Evolutionary conservation across 2,888 invertebrate genomes (phyloP), one percentile per base, ranked within the genome.

Genomic region (Ariolimax columbianus): DNA sequence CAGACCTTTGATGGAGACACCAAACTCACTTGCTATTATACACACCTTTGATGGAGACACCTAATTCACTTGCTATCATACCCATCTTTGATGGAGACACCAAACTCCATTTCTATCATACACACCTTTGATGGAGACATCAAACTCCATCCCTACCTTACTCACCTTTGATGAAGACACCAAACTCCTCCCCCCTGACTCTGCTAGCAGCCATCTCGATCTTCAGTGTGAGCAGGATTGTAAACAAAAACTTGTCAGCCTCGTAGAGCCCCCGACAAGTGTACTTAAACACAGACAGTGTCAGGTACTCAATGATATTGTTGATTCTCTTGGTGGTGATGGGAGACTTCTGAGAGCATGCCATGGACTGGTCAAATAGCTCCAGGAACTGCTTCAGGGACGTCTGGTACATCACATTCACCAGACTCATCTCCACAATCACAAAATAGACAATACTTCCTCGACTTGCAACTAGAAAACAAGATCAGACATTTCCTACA

Each of bases 391-490:
- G 98, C 92, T 97, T 97, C 79, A 99, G 95, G 0, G 98, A 98
- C 90, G 98, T 98, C 94, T 99, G 99, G 93, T 99, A 99, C 98
- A 99, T 99, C 17, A 96, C 96, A 93, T 98, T 98, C 0, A 99
- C 98, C 92, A 97, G 97, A 91, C 97, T 97, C 98, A 99, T 98
- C 95, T 99, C 98, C 0, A 98, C 98, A 87, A 99, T 98, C 68
- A 99, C 95, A 93, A 99, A 99, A 93, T 99, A 99, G 0, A 99
- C 95, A 84, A 98, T 98, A 0, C 98, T 98, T 30, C 98, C 98
- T 89, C 98, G 95, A 0, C 97, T 97, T 3, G 99, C 99, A 0
- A 99, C 98, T 93, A 90, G 47, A 90, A 88, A 40, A 75, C 66
- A 23, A 26, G n/a, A n/a, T n/a, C n/a, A n/a, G n/a, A n/a, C n/a